phyloP scores from a whole-genome alignment of 2,888 invertebrate species.

The Dryocosmus kuriphilus region DNA sequence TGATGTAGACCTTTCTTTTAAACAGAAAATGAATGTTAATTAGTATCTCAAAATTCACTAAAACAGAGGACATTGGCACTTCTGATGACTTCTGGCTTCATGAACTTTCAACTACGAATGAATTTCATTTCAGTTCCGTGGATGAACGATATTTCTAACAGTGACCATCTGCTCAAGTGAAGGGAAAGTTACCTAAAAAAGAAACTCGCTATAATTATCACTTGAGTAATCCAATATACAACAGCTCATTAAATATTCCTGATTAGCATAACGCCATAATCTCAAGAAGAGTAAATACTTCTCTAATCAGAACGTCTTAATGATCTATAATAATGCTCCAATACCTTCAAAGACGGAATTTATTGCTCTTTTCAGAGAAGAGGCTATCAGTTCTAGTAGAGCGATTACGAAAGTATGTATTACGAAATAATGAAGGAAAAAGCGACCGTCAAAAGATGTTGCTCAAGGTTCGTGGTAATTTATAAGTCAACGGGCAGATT shows the following conservation, averaged over 20 bases:
- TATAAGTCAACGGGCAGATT: constrained; percentile 23
- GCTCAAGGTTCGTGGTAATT: constrained; percentile 7
- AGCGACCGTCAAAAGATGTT: not conserved
- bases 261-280: not conserved
- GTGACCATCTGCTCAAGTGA: no score
- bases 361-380: not conserved
- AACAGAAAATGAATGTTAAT: no score
- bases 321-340: not conserved
- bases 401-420: not conserved
- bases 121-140: no score
- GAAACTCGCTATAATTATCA: no score
- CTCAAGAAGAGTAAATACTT: not conserved
- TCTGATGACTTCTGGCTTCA: no score
- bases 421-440: not conserved
- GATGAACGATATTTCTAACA: no score
- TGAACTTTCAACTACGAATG: no score
- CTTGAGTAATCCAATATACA: not conserved
- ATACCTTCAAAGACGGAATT: not conserved
- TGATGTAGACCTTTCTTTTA: no score
- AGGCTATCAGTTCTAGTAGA: not conserved
- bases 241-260: not conserved
- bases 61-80: no score
- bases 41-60: no score
- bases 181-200: no score
- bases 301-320: not conserved